Evolutionary conservation across 2,888 invertebrate genomes (phyloP).

Genomic region (Caenorhabditis auriculariae): DNA sequence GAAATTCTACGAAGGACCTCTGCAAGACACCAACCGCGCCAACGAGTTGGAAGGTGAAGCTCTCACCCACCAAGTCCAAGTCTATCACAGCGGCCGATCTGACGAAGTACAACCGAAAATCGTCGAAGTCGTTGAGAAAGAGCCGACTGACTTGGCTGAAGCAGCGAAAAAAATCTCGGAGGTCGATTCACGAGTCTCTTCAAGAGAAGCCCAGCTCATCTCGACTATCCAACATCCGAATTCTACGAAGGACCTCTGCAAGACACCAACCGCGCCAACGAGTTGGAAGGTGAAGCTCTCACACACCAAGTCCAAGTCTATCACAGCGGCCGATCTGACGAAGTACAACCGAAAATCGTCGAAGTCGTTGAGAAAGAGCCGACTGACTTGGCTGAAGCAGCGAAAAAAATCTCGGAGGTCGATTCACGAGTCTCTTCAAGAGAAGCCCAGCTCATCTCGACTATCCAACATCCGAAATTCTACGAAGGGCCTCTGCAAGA

Average conservation of each 20-base stretch:
- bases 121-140: slow-evolving; percentile 4
- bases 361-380: slow-evolving; percentile 1
- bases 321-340: slow-evolving; percentile 27
- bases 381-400: slow-evolving; percentile 5
- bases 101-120: too few species aligned
- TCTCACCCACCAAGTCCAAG: too few species aligned
- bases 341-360: slow-evolving; percentile 5
- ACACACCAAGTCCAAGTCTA: slow-evolving; percentile 34
- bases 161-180: not conserved
- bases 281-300: slow-evolving; percentile 11
- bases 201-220: slow-evolving; percentile 28
- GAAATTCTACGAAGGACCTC: slow-evolving; percentile 28
- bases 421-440: slow-evolving; percentile 37
- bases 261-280: slow-evolving; percentile 6
- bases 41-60: too few species aligned
- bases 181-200: slow-evolving; percentile 14
- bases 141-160: not conserved
- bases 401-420: slow-evolving; percentile 2
- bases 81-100: too few species aligned
- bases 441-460: slow-evolving; percentile 29
- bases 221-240: slow-evolving; percentile 33
- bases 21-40: slow-evolving; percentile 7
- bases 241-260: slow-evolving; percentile 13
- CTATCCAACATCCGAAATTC: slow-evolving; percentile 32
- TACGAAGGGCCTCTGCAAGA: slow-evolving; percentile 31